Conservation (phyloP, 2,113 vertebrate genomes). For the Oncorhynchus gorbuscha region DNA sequence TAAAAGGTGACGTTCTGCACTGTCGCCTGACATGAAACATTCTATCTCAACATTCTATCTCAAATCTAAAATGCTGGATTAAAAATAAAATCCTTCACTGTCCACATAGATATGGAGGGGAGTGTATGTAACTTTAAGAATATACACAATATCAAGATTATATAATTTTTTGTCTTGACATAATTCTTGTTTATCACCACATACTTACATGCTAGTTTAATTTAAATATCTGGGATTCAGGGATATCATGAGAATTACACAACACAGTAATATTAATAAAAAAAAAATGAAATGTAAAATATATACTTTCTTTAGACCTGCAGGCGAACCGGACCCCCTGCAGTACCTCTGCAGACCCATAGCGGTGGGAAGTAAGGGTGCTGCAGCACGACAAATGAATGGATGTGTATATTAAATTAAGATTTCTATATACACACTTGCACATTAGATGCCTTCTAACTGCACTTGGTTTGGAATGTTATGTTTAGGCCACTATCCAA, state of each 20-base stretch:
- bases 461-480: not conserved
- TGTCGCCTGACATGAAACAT: no score
- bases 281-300: no score
- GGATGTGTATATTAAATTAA: not conserved
- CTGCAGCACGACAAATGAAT: not conserved
- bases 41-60: no score
- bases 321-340: no score
- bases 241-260: not conserved
- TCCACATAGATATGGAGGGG: no score
- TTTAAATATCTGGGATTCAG: not conserved
- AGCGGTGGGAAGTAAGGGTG: no score
- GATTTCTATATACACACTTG: not conserved
- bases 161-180: not conserved
- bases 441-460: not conserved
- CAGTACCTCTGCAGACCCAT: no score
- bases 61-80: no score
- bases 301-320: no score
- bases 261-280: not conserved
- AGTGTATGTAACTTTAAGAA: not conserved
- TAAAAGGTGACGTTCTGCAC: no score
- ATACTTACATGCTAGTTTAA: not conserved
- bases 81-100: no score
- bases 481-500: not conserved
- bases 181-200: not conserved
- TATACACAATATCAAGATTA: constrained; percentile 9